A percentile compares a stretch with the other conserved stretches of the same genome.
Evolutionary conservation across 1,140 invertebrate species (phyloP).

Genomic region (Eueides isabella): DNA sequence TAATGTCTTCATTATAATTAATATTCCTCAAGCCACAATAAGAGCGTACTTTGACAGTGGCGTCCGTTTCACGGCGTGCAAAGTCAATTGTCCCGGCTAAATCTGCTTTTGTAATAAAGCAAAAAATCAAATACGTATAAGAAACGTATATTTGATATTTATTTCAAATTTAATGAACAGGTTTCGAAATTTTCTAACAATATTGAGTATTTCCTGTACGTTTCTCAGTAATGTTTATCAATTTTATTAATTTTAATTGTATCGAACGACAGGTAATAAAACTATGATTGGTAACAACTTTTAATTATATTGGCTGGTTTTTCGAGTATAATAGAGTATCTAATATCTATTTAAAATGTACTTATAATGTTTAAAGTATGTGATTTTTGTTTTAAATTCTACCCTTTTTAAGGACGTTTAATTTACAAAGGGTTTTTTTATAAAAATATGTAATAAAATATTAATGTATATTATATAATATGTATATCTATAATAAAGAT

Average conservation of each 20-base stretch:
- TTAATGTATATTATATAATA: no score
- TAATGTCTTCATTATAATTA: constrained; percentile 60
- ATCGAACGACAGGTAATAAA: constrained; percentile 7
- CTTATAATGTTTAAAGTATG: not conserved
- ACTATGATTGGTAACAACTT: not conserved
- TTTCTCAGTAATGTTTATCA: not conserved
- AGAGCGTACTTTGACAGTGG: constrained; percentile 56
- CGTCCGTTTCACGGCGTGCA: constrained; percentile 70
- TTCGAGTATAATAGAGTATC: not conserved
- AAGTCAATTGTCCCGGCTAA: constrained; percentile 74
- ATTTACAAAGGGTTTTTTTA: no score
- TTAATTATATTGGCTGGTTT: not conserved
- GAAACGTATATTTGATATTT: not conserved
- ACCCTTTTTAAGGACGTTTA: no score
- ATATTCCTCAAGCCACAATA: constrained; percentile 56
- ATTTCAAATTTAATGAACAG: not conserved
- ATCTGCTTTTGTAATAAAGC: constrained; percentile 56
- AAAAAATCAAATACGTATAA: constrained; percentile 30
- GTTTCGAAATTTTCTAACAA: not conserved
- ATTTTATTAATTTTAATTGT: constrained; percentile 12
- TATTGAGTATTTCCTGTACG: constrained; percentile 6
- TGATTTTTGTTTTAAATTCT: not conserved
- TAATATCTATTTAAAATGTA: not conserved
- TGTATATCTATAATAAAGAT: no score
- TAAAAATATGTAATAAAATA: no score